Evolutionary conservation across 2,888 invertebrate genomes (phyloP).

Genomic region (Endotricha flammealis): DNA sequence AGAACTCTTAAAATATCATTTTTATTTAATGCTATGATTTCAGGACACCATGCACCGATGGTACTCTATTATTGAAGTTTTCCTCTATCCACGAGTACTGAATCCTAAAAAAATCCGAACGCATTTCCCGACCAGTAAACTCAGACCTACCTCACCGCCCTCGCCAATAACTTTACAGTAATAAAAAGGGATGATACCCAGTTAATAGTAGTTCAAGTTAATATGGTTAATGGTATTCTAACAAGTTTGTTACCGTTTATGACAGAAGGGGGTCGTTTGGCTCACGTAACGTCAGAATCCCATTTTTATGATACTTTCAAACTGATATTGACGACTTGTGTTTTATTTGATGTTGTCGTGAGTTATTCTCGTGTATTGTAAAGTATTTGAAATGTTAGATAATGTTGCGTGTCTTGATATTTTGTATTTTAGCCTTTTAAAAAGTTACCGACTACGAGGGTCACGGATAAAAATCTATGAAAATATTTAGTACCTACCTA

Average conservation of each 20-base stretch:
- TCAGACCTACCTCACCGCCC: neutral
- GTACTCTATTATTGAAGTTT: no score
- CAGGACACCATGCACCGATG: no score
- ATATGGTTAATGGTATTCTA: neutral
- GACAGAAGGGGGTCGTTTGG: conserved; percentile 6
- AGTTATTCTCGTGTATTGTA: neutral
- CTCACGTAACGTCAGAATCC: conserved; percentile 1
- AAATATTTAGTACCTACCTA: no score
- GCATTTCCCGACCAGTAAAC: neutral
- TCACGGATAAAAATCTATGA: no score
- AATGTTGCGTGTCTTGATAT: no score
- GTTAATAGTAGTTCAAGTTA: neutral
- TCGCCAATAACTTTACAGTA: neutral
- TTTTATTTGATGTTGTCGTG: neutral
- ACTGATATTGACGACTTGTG: conserved; percentile 6
- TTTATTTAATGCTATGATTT: no score
- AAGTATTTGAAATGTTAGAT: neutral
- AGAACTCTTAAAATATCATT: no score
- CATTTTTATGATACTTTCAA: conserved; percentile 6
- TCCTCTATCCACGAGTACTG: no score
- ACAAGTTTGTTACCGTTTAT: conserved; percentile 5
- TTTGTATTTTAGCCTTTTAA: no score
- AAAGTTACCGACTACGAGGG: no score
- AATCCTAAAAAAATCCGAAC: neutral
- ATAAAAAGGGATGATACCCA: neutral